Percentiles rank a stretch among this genome's conserved stretches.
phyloP scores from a whole-genome alignment of 2,113 vertebrate species.

The Garra rufa region DNA sequence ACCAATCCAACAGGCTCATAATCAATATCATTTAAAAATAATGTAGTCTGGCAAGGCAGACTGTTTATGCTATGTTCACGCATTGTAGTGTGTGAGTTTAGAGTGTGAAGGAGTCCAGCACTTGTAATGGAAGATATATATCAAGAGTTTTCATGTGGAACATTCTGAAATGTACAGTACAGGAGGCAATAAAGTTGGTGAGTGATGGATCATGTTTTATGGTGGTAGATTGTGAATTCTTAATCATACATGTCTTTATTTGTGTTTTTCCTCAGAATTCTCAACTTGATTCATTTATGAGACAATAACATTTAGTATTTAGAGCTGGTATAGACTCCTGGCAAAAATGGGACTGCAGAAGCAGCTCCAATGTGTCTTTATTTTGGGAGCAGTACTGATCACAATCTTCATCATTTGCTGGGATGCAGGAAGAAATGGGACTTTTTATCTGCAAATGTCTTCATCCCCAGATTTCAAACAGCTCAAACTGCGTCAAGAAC shows the following conservation, averaged over 20 bases:
- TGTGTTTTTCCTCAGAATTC: background rate
- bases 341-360: background rate
- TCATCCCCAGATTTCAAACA: background rate
- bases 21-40: no score
- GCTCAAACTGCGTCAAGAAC: slow-evolving; percentile 71
- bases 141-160: no score
- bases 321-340: background rate
- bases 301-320: background rate
- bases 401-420: slow-evolving; percentile 71
- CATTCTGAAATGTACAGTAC: no score
- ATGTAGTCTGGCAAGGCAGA: no score
- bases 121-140: no score
- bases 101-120: no score
- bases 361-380: background rate
- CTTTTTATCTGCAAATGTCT: background rate
- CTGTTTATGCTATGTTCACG: no score
- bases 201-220: background rate
- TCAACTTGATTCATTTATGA: background rate
- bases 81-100: no score
- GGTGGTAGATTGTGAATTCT: background rate
- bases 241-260: background rate
- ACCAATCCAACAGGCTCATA: no score
- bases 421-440: slow-evolving; percentile 62
- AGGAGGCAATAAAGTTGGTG: no score
- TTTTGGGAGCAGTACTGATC: slow-evolving; percentile 66